These are phyloP conservation scores for Hirudinaria manillensis DNA, from an alignment of 2,888 invertebrate genomes.

Conservation along the genomic window DNA sequence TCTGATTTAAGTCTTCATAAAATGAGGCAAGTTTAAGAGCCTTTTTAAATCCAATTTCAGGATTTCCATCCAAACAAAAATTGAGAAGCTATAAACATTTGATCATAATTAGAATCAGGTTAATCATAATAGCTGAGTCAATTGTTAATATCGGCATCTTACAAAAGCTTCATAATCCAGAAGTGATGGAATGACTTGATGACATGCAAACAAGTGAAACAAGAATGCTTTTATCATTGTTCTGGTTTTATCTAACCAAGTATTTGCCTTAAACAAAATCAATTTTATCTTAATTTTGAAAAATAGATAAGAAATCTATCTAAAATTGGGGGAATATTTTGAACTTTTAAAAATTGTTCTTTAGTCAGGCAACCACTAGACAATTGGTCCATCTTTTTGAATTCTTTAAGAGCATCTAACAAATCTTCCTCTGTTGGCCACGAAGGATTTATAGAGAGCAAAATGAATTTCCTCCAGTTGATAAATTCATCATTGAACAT, in stretches of 20 bases:
- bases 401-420: not conserved
- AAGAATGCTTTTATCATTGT: not conserved
- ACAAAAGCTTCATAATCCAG: slow-evolving; percentile 10
- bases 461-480: slow-evolving; percentile 5
- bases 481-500: not conserved
- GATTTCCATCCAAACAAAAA: not conserved
- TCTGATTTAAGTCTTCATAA: not conserved
- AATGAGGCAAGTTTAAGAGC: not conserved
- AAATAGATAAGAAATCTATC: not conserved
- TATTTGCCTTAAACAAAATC: not conserved
- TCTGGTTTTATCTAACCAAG: not conserved
- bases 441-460: not conserved
- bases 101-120: not conserved
- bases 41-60: not conserved
- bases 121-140: too few relatives aligned
- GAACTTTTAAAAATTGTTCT: slow-evolving; percentile 14
- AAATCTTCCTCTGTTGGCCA: not conserved
- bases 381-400: not conserved
- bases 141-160: not conserved
- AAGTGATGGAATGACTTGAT: not conserved
- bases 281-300: too few relatives aligned
- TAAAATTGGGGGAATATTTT: not conserved
- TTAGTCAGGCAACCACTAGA: not conserved
- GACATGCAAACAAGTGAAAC: not conserved
- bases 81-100: slow-evolving; percentile 11